A percentile compares a stretch with the other conserved stretches of the same genome.
Conservation (phyloP, 2,113 vertebrate genomes). For the Cynoglossus semilaevis region DNA sequence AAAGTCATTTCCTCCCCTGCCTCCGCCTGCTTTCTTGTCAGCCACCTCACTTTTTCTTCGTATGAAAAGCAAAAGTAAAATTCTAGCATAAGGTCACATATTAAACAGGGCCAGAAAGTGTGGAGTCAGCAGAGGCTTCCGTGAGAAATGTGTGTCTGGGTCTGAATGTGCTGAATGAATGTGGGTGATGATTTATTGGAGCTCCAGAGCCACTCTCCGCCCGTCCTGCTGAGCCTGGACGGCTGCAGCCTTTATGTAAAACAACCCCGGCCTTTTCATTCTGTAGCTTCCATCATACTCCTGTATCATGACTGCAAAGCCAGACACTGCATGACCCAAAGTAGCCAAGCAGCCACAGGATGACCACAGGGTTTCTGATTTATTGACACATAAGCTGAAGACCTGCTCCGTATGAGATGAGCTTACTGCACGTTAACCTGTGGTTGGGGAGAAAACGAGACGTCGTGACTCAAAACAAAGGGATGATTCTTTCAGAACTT, state of each 20-base stretch:
- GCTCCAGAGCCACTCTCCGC: constrained; percentile 59
- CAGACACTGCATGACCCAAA: constrained; percentile 64
- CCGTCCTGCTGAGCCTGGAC: constrained; percentile 70
- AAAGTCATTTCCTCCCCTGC: background rate
- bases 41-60: constrained; percentile 34
- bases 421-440: constrained; percentile 55
- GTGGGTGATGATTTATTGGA: constrained; percentile 74
- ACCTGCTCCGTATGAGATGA: constrained; percentile 38
- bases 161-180: constrained; percentile 74
- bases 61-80: constrained; percentile 52
- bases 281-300: constrained; percentile 57
- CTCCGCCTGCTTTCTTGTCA: constrained; percentile 27
- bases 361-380: constrained; percentile 62
- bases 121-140: constrained; percentile 72
- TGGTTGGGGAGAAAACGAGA: constrained; percentile 30
- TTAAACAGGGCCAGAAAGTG: constrained; percentile 67
- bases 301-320: constrained; percentile 39
- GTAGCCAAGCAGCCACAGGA: constrained; percentile 56
- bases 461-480: constrained; percentile 61
- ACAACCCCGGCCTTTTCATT: constrained; percentile 75
- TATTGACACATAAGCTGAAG: constrained; percentile 63
- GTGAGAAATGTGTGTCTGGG: constrained; percentile 65
- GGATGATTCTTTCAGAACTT: constrained; percentile 43
- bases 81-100: constrained; percentile 65
- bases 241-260: constrained; percentile 77